A percentile compares a stretch with the other conserved stretches of the same genome.
These are phyloP conservation scores for Eupithecia pulchellata DNA, from an alignment of 2,888 invertebrate genomes.

Conservation along the genomic window DNA sequence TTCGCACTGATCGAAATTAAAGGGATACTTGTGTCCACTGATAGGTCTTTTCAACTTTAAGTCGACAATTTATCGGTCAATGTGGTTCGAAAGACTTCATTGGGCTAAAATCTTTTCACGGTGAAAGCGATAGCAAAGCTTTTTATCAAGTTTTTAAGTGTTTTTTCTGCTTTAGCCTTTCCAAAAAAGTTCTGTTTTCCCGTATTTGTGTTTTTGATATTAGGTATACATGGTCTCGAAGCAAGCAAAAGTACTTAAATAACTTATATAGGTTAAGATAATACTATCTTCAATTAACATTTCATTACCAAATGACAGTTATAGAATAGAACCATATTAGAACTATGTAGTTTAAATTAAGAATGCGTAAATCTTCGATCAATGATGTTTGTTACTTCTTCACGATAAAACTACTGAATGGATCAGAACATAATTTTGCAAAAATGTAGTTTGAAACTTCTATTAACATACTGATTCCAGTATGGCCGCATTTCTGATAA, in stretches of 20 bases:
- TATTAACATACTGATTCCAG: neutral
- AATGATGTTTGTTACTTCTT: too few species aligned
- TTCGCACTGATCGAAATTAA: neutral
- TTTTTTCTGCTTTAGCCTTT: neutral
- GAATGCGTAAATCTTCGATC: too few species aligned
- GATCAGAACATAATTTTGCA: too few species aligned
- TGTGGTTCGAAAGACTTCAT: slow-evolving; percentile 33
- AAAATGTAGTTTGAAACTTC: too few species aligned
- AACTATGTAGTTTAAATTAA: too few species aligned
- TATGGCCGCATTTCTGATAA: neutral
- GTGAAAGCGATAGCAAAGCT: neutral
- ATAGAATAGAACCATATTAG: too few species aligned
- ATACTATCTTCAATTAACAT: too few species aligned
- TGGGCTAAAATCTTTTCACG: slow-evolving; percentile 12
- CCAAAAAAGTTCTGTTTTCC: neutral
- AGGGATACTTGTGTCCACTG: neutral
- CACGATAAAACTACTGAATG: too few species aligned
- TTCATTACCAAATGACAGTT: too few species aligned
- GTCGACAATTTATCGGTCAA: slow-evolving; percentile 52
- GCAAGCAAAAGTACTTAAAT: too few species aligned
- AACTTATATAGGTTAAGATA: too few species aligned
- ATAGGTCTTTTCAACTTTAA: slow-evolving; percentile 39
- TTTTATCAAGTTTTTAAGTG: neutral
- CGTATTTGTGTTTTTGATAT: neutral
- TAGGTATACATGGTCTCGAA: neutral